Evolutionary conservation across 2,113 vertebrate species (phyloP).

Genomic region (Anarrhichthys ocellatus): DNA sequence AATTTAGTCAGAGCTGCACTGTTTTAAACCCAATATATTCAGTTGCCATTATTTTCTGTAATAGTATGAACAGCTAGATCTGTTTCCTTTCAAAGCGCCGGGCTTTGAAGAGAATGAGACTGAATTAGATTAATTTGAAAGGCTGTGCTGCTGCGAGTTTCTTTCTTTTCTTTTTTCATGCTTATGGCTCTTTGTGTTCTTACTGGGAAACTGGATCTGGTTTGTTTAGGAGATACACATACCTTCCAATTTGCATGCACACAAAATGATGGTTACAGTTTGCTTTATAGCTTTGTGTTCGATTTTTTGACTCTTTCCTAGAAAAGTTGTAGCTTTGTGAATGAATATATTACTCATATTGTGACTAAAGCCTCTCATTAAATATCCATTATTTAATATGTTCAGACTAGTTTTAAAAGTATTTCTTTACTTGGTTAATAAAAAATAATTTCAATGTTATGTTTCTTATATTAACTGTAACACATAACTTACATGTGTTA

Average conservation of each 20-base stretch:
- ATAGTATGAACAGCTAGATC: conserved; percentile 79
- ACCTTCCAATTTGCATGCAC: conserved; percentile 24
- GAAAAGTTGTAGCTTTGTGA: neutral
- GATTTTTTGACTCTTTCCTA: neutral
- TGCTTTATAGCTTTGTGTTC: neutral
- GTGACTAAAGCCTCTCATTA: neutral
- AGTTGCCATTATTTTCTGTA: conserved; percentile 78
- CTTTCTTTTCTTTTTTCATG: conserved; percentile 75
- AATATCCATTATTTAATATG: neutral
- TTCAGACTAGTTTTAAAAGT: neutral
- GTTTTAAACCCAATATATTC: conserved; percentile 82
- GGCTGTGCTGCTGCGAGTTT: conserved; percentile 65
- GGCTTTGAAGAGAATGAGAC: conserved; percentile 83
- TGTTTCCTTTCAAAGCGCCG: conserved; percentile 80
- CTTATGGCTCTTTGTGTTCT: conserved; percentile 73
- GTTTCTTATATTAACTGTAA: neutral
- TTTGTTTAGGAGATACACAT: conserved; percentile 60
- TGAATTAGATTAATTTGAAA: conserved; percentile 83
- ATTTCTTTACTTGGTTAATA: neutral
- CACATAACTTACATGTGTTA: neutral
- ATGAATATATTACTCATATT: neutral
- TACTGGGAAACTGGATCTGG: conserved; percentile 57
- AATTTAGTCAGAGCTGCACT: conserved; percentile 81
- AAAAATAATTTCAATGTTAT: neutral
- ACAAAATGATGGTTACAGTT: conserved; percentile 13